Evolutionary conservation across 37 sponge, comb jelly and placozoan genomes (phyloP).

Genomic region (Axinella damicornis): DNA sequence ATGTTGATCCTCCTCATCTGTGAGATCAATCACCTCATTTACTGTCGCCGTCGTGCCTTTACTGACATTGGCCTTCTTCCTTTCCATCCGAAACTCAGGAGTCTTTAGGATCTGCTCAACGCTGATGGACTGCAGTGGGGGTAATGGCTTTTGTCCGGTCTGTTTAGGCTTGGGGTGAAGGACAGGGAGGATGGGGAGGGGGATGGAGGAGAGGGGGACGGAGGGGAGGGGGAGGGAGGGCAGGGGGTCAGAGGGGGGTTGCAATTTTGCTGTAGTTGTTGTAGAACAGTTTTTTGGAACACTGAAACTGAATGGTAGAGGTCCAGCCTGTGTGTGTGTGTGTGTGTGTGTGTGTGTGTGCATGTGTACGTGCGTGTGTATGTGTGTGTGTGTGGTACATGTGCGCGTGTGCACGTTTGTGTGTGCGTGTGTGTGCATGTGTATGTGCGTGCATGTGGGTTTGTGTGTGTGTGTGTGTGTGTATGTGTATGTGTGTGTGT

Average conservation of each 20-base stretch:
- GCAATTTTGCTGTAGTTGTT: neutral
- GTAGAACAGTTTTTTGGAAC: too few species aligned
- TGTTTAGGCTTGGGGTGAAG: neutral
- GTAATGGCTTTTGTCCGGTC: neutral
- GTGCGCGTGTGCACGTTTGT: too few species aligned
- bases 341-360: too few species aligned
- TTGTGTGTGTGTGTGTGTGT: too few species aligned
- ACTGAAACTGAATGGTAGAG: too few species aligned
- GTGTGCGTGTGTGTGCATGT: too few species aligned
- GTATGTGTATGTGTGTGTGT: too few species aligned
- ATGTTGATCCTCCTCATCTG: conserved; percentile 13
- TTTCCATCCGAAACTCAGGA: conserved; percentile 15
- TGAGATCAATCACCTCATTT: conserved; percentile 14
- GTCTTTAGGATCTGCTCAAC: conserved; percentile 26
- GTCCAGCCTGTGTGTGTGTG: too few species aligned
- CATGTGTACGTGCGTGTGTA: too few species aligned
- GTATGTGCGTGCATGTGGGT: too few species aligned
- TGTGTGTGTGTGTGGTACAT: too few species aligned
- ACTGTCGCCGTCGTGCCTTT: neutral
- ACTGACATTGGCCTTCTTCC: too few species aligned
- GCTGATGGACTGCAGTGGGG: conserved; percentile 29
- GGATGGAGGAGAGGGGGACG: neutral
- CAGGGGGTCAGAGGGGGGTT: neutral
- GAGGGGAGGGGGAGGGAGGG: conserved; percentile 2
- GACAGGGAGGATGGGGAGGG: neutral